phyloP scores from a whole-genome alignment of 2,113 vertebrate species.

The Thalassarche chlororhynchos region DNA sequence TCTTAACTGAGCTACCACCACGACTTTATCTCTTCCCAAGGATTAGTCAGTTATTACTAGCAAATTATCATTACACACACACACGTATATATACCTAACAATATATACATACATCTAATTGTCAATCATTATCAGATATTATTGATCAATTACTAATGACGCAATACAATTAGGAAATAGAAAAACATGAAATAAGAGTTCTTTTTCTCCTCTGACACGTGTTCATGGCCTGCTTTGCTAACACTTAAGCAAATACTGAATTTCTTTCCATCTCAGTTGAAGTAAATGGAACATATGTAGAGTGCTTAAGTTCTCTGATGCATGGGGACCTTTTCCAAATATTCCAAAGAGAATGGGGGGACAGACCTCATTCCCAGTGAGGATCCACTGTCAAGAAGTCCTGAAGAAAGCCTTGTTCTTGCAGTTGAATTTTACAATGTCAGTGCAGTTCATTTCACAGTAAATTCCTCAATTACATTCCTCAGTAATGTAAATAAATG shows the following conservation, averaged over 20 bases:
- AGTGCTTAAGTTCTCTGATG: background rate
- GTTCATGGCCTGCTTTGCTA: background rate
- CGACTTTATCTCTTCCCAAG: background rate
- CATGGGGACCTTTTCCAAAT: accelerated
- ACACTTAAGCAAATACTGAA: background rate
- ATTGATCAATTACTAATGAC: background rate
- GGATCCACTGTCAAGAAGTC: background rate
- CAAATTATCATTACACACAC: background rate
- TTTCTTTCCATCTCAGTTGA: background rate
- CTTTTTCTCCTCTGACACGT: background rate
- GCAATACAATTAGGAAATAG: background rate
- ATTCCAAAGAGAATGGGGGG: background rate
- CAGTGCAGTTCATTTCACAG: background rate
- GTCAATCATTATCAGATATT: background rate
- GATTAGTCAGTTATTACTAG: background rate
- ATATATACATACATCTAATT: background rate
- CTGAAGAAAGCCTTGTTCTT: background rate
- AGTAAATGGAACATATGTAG: background rate
- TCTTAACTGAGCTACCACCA: background rate
- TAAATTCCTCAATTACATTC: background rate
- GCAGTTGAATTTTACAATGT: background rate
- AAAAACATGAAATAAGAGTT: background rate
- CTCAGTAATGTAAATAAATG: background rate
- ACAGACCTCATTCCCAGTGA: background rate
- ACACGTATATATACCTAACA: background rate